phyloP scores from a whole-genome alignment of 2,113 vertebrate genomes.

The Sisor rabdophorus region DNA sequence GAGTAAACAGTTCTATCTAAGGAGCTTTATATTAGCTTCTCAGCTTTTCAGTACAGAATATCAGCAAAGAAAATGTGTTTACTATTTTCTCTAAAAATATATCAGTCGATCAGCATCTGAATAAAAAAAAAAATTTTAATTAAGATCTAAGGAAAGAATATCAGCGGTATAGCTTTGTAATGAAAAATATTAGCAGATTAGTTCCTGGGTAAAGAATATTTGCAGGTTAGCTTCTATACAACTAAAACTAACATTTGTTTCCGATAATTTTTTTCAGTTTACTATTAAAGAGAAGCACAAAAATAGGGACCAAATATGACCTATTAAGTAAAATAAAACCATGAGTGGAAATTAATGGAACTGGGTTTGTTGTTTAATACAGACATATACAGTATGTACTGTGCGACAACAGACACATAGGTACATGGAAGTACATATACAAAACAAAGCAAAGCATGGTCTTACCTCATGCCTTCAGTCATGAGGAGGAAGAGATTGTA shows the following conservation, averaged over 20 bases:
- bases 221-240: not conserved
- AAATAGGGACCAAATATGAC: not conserved
- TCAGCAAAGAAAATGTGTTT: not conserved
- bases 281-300: not conserved
- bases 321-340: not conserved
- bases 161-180: not conserved
- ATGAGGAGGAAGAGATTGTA: slow-evolving; percentile 93
- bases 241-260: not conserved
- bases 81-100: not conserved
- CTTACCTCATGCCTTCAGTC: slow-evolving; percentile 90
- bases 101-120: not conserved
- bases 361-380: not conserved
- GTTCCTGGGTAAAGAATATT: not conserved
- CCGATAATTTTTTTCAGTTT: not conserved
- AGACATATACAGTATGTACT: not conserved
- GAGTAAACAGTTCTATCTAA: not conserved
- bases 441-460: slow-evolving; percentile 33
- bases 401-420: not conserved
- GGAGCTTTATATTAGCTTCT: not conserved
- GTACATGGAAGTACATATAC: slow-evolving; percentile 38
- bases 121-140: not conserved
- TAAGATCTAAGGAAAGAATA: not conserved
- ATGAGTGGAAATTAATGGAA: not conserved
- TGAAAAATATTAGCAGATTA: not conserved
- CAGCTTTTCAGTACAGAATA: not conserved